These are phyloP conservation scores for Catharus ustulatus DNA, from an alignment of 2,797 vertebrate genomes.

Conservation along the genomic window DNA sequence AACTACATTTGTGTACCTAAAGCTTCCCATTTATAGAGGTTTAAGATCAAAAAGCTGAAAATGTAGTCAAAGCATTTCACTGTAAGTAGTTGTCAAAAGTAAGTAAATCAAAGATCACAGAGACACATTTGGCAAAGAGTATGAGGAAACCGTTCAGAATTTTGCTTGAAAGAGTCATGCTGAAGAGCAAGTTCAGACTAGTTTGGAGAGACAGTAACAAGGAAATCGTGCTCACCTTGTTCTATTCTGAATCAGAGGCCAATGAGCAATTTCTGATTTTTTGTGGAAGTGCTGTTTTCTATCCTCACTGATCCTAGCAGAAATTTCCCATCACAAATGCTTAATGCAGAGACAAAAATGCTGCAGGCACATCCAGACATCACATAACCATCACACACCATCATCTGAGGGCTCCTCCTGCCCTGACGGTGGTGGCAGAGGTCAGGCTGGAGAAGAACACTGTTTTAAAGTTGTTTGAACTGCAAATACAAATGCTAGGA, in stretches of 20 bases:
- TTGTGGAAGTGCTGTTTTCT: neutral
- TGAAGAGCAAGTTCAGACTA: slow-evolving; percentile 23
- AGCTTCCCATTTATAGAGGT: neutral
- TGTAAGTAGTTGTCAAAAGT: neutral
- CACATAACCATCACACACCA: neutral
- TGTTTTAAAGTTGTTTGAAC: neutral
- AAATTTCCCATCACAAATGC: neutral
- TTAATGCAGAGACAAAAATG: neutral
- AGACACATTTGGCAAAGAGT: neutral
- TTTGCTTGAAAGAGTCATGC: slow-evolving; percentile 9
- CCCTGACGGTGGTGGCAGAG: neutral
- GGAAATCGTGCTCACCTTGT: neutral
- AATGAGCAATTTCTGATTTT: neutral
- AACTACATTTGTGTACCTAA: neutral
- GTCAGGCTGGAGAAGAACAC: neutral
- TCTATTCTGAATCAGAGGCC: neutral
- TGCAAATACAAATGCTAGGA: neutral
- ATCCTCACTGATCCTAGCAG: neutral
- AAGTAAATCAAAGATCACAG: neutral
- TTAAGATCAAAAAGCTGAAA: slow-evolving; percentile 12
- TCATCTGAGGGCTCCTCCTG: neutral
- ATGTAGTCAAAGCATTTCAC: neutral
- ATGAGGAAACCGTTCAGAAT: neutral
- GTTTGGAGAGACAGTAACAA: neutral
- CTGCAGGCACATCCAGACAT: neutral